Percentiles rank a stretch among this genome's conserved stretches.
These are phyloP conservation scores for Pteria penguin DNA, from an alignment of 2,888 invertebrate species.

Conservation along the genomic window DNA sequence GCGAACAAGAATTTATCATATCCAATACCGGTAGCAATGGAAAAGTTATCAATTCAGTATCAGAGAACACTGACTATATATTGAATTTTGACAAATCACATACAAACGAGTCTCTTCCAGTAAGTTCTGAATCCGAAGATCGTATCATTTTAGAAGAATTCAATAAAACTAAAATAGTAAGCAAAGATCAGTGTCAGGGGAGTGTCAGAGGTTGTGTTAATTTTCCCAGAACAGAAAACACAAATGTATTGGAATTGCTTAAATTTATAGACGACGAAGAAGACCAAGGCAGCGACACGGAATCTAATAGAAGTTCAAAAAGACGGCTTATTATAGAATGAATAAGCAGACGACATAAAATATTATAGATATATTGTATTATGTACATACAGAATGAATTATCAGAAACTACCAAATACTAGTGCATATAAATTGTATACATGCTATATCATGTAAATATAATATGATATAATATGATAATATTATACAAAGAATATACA, in stretches of 20 bases:
- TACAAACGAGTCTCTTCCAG: neutral
- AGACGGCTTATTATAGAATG: constrained; percentile 19
- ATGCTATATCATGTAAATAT: no score
- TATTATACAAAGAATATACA: no score
- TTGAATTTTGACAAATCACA: neutral
- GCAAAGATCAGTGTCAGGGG: neutral
- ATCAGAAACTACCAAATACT: no score
- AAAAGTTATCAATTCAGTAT: neutral
- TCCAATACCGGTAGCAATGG: no score
- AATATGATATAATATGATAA: no score
- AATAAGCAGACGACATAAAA: no score
- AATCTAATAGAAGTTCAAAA: constrained; percentile 34
- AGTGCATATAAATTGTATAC: no score
- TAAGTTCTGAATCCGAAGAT: neutral
- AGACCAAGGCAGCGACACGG: constrained; percentile 38
- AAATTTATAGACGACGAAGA: constrained; percentile 45
- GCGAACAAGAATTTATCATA: neutral
- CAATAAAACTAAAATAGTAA: neutral
- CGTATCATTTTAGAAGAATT: neutral
- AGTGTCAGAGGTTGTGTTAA: neutral
- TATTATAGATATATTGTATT: no score
- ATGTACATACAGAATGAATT: no score
- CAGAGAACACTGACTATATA: constrained; percentile 1
- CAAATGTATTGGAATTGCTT: constrained; percentile 8
- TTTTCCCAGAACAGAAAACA: neutral